phyloP scores from a whole-genome alignment of 2,113 vertebrate species.

The Procavia capensis region DNA sequence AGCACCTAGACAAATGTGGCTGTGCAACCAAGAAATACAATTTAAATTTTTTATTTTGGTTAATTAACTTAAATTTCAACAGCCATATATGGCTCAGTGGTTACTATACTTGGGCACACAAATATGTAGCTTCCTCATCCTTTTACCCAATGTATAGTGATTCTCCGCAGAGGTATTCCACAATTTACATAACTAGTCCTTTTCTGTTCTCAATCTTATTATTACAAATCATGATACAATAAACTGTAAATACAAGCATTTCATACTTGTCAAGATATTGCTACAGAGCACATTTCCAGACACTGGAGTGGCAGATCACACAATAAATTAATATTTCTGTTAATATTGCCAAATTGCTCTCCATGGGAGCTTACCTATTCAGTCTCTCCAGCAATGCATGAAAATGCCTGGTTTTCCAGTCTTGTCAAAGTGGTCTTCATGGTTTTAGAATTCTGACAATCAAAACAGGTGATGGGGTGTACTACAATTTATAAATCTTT shows the following conservation, averaged over 20 bases:
- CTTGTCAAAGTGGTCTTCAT: not conserved
- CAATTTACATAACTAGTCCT: not conserved
- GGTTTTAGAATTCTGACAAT: not conserved
- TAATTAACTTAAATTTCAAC: conserved; percentile 40
- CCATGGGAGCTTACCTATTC: not conserved
- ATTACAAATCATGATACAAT: not conserved
- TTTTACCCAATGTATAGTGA: not conserved
- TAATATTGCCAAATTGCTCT: not conserved
- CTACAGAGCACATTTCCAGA: not conserved
- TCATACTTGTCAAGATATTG: not conserved
- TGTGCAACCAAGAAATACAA: not conserved
- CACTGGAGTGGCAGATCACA: not conserved
- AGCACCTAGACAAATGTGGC: not conserved
- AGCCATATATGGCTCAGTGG: not conserved
- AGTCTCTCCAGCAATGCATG: not conserved
- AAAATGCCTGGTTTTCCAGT: not conserved
- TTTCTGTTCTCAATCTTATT: not conserved
- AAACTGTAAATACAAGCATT: conserved; percentile 17
- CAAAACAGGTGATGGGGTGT: not conserved
- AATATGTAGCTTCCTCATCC: not conserved
- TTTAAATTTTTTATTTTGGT: conserved; percentile 32
- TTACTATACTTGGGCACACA: not conserved
- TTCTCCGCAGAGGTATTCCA: not conserved
- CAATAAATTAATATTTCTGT: conserved; percentile 8
- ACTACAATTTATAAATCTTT: conserved; percentile 5